Conservation (phyloP, 2,888 invertebrate species). For the Melieria crassipennis region DNA sequence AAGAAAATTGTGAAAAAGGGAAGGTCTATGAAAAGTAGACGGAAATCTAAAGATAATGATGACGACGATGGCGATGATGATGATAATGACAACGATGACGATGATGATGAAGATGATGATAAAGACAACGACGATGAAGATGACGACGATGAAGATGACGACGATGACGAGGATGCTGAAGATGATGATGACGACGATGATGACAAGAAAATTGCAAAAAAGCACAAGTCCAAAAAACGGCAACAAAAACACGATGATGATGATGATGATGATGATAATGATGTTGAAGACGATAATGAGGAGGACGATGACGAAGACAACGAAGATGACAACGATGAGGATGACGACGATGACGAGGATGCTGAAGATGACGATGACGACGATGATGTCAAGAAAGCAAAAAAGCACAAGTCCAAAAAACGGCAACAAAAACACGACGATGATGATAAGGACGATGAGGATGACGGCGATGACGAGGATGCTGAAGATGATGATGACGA, state of each 20-base stretch:
- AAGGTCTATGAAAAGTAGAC: background rate
- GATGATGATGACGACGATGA: constrained; percentile 46
- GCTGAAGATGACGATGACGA: constrained; percentile 55
- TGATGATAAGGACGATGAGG: constrained; percentile 51
- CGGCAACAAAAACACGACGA: constrained; percentile 57
- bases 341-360: constrained; percentile 65
- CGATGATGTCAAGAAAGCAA: constrained; percentile 64
- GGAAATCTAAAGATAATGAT: constrained; percentile 56
- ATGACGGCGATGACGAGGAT: constrained; percentile 47
- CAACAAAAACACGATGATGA: constrained; percentile 62
- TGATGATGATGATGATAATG: constrained; percentile 47
- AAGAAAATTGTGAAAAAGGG: constrained; percentile 10
- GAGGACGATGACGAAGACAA: constrained; percentile 64
- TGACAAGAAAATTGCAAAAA: constrained; percentile 36
- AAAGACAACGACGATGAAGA: constrained; percentile 49
- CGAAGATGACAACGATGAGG: constrained; percentile 56
- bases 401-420: constrained; percentile 46
- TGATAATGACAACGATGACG: constrained; percentile 60
- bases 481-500: constrained; percentile 56
- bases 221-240: constrained; percentile 36
- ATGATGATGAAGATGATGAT: constrained; percentile 59
- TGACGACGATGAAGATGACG: constrained; percentile 46
- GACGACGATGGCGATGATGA: constrained; percentile 44
- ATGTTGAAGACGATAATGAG: constrained; percentile 55
- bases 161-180: constrained; percentile 49